Evolutionary conservation across 2,113 vertebrate species (phyloP), one percentile per base, ranked within the genome.

Genomic region (Entomyzon cyanotis): DNA sequence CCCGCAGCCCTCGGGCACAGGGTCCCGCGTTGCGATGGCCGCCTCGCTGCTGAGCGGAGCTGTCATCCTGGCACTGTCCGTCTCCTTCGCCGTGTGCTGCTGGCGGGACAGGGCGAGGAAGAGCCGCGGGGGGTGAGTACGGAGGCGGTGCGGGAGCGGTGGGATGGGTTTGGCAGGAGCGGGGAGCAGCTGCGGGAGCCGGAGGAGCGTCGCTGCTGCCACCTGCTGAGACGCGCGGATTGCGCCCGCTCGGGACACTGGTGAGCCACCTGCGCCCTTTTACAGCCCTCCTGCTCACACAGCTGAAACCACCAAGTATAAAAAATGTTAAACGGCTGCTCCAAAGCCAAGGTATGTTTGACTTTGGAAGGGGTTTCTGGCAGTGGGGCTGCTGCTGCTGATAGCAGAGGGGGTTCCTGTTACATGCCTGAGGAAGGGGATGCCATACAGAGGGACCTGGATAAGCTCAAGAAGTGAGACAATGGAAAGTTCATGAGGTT

Each of bases 11-110:
- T 90, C 98, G 88, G 97, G 96, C 94, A 86, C 89, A 1, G 98
- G 98, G 4, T 96, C 98, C 62, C 97, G 97, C 24, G 96, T 98
- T 44, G 98, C 98, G 1, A 97, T 98, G 55, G 88, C 98, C 82
- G 97, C 97, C 4, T 98, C 98, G 14, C 97, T 98, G 73, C 97
- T 99, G 80, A 99, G 98, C 21, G 97, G 98, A 63, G 96, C 98
- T 10, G 87, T 98, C 50, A 99, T 99, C 95, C 94, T 99, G n/a
- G 97, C 96, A 31, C 97, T 98, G 93, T 98, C 98, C 41, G 42
- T 98, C 73, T 98, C 98, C 94, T 99, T 99, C 78, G 97, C 98
- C 60, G 70, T 98, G 80, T 99, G 98, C 97, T 99, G 98, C 86
- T 96, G 98, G 91, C 97, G 98, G 65, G 90, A 96, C 58, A 97